These are phyloP conservation scores for Cervus canadensis DNA, from an alignment of 2,113 vertebrate species.

Conservation along the genomic window DNA sequence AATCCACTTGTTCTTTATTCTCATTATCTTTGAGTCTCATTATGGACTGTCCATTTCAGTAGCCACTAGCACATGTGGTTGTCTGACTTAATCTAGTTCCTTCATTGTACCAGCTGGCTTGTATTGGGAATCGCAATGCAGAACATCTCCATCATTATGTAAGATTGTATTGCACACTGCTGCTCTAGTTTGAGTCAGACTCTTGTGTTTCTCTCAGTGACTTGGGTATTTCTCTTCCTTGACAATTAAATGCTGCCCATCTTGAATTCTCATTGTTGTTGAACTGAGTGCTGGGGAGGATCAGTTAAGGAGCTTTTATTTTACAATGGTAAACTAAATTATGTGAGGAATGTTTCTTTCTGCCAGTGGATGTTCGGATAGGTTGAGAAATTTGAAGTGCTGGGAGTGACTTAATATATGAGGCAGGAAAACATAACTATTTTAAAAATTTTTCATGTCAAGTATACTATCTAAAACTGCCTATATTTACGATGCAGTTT, in stretches of 20 bases:
- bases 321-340: neutral
- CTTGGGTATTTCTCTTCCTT: constrained; percentile 12
- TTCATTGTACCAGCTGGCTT: neutral
- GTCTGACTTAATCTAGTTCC: neutral
- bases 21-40: neutral
- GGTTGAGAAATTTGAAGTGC: neutral
- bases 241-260: neutral
- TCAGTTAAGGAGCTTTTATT: neutral
- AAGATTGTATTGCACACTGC: neutral
- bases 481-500: neutral
- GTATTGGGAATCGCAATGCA: neutral
- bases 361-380: neutral
- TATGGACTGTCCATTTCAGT: neutral
- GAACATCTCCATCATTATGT: neutral
- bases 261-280: neutral
- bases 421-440: neutral
- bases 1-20: neutral
- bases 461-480: neutral
- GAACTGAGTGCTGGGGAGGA: neutral
- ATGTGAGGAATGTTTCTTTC: constrained; percentile 2
- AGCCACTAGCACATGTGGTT: neutral
- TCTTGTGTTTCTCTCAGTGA: neutral
- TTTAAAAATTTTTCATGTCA: neutral
- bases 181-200: neutral
- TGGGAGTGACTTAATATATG: neutral